Evolutionary conservation across 2,888 invertebrate species (phyloP).

Genomic region (Drosophila formosana): DNA sequence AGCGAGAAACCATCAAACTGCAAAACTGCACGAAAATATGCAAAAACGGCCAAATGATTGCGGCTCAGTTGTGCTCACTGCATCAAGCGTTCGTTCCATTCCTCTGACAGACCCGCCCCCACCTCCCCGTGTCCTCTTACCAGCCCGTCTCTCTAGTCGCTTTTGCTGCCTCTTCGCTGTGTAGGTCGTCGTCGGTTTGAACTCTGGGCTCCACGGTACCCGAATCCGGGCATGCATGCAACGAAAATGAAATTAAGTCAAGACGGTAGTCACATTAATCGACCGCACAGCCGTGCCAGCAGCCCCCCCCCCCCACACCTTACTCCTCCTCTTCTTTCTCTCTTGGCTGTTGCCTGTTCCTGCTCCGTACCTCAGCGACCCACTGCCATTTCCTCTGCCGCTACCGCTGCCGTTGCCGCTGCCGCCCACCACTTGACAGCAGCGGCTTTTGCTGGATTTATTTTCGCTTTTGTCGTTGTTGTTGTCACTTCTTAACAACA

Average conservation of each 20-base stretch:
- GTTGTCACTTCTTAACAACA: conserved; percentile 78
- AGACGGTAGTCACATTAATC: conserved; percentile 79
- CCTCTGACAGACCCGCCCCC: background rate
- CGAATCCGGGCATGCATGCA: conserved; percentile 68
- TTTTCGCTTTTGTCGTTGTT: conserved; percentile 57
- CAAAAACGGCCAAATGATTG: conserved; percentile 79
- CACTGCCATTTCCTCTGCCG: conserved; percentile 48
- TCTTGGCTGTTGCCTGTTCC: background rate
- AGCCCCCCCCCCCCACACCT: background rate
- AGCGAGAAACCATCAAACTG: conserved; percentile 70
- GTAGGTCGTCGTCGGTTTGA: conserved; percentile 48
- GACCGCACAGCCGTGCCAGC: conserved; percentile 55
- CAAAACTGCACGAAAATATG: conserved; percentile 76
- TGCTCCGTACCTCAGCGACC: conserved; percentile 9
- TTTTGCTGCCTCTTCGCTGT: conserved; percentile 23
- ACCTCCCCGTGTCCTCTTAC: background rate
- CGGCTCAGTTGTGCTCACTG: conserved; percentile 68
- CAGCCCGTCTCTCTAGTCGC: background rate
- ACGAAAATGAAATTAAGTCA: conserved; percentile 80
- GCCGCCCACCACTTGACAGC: conserved; percentile 66
- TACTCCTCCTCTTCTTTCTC: background rate
- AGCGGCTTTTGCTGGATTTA: conserved; percentile 72
- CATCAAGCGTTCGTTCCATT: conserved; percentile 37
- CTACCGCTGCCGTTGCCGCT: conserved; percentile 14
- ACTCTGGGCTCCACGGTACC: conserved; percentile 40